A percentile compares a stretch with the other conserved stretches of the same genome.
These are phyloP conservation scores for Melangyna quadrimaculata DNA, from an alignment of 2,888 invertebrate species.

Conservation along the genomic window DNA sequence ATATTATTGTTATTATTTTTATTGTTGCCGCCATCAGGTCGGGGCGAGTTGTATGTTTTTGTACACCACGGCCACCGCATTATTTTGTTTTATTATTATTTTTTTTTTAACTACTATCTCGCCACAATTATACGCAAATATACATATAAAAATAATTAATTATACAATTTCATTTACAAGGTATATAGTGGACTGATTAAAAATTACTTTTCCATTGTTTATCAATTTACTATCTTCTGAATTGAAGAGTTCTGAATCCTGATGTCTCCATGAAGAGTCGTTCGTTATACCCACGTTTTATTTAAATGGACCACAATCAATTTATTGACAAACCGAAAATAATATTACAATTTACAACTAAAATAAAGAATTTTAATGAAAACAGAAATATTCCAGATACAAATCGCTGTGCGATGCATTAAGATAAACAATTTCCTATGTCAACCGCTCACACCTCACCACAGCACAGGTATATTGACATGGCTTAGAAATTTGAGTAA, in stretches of 20 bases:
- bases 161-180: slow-evolving; percentile 35
- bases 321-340: slow-evolving; percentile 42
- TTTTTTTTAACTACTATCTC: not conserved
- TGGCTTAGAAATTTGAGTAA: slow-evolving; percentile 55
- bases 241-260: not conserved
- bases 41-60: slow-evolving; percentile 34
- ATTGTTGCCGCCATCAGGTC: slow-evolving; percentile 9
- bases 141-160: slow-evolving; percentile 22
- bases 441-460: slow-evolving; percentile 18
- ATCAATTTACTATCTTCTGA: slow-evolving; percentile 44
- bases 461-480: slow-evolving; percentile 51
- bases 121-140: slow-evolving; percentile 36
- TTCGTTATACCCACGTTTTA: slow-evolving; percentile 42
- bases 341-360: slow-evolving; percentile 26
- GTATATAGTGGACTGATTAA: slow-evolving; percentile 57
- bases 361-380: slow-evolving; percentile 27
- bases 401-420: not conserved
- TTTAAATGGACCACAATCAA: slow-evolving; percentile 38
- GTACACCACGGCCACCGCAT: slow-evolving; percentile 51
- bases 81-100: not conserved
- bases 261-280: slow-evolving; percentile 47
- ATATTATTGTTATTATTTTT: slow-evolving; percentile 28
- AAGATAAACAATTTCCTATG: slow-evolving; percentile 29
- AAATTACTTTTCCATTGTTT: slow-evolving; percentile 69
- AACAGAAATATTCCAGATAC: not conserved